Evolutionary conservation across 2,888 invertebrate genomes (phyloP), one percentile per base, ranked within the genome.

Genomic region (Drosophila mulleri): DNA sequence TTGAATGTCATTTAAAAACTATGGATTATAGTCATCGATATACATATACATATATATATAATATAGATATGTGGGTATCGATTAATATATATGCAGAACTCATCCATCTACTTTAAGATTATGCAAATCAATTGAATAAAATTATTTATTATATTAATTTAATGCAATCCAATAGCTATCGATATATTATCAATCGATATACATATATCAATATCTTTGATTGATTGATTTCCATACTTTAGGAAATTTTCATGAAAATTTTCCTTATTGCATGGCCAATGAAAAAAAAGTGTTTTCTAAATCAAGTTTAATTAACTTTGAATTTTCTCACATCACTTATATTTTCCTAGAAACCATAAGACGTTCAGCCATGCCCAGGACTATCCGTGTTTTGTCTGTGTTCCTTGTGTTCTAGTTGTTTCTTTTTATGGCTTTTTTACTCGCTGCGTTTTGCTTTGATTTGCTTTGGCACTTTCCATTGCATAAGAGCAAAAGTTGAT

Each of bases 401-500:
- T 48, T 11, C 23, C 54, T 23, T 64, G 47, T 42, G 32, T 52
- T 39, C 45, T 41, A 48, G 53, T 56, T 47, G 58, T 58, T 54
- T 56, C 32, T 52, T 44, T 72, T 60, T 32, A 53, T 66, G 45
- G 18, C 39, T 61, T 68, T 60, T 52, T 61, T n/a, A 41, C 59
- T 37, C 20, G 52, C 62, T 70, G 67, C 57, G 65, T 67, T 65
- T 80, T 58, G 70, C 75, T 78, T 78, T 75, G 75, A 69, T 81
- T 74, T 66, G 66, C 64, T 70, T 83, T 72, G 62, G 47, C 84
- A 83, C 85, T 87, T 87, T 83, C 85, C 87, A 87, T 83, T 87
- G 82, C 87, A 84, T 83, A 87, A 83, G 84, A 83, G 84, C 77
- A 79, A 71, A 71, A 83, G 79, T 83, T 87, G 75, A 70, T 69